These are phyloP conservation scores for Caligus rogercresseyi DNA, from an alignment of 1,140 invertebrate genomes.

Conservation along the genomic window DNA sequence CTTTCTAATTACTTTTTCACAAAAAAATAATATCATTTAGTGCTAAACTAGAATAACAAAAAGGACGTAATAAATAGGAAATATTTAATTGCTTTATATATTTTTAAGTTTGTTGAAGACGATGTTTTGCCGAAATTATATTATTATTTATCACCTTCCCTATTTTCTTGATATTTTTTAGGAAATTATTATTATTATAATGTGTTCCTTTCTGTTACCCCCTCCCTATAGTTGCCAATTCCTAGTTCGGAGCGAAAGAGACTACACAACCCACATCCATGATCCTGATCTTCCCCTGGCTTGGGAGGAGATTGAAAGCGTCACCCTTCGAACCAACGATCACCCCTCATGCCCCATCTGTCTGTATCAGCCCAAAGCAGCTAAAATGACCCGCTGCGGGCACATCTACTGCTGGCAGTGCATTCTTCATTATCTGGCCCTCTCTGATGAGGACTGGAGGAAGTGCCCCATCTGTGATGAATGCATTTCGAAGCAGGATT, in stretches of 20 bases:
- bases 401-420: constrained; percentile 93
- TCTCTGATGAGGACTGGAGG: constrained; percentile 54
- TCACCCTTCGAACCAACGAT: constrained; percentile 38
- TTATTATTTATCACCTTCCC: no score
- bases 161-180: constrained; percentile 29
- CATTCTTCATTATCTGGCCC: constrained; percentile 70
- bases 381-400: constrained; percentile 80
- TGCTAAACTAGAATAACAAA: no score
- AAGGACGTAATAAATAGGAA: no score
- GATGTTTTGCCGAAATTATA: no score
- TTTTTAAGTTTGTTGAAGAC: no score
- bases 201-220: no score
- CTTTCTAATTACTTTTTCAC: no score
- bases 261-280: constrained; percentile 51
- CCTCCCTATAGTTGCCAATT: constrained; percentile 93
- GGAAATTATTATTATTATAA: no score
- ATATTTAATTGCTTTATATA: no score
- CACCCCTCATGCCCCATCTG: constrained; percentile 46
- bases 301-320: constrained; percentile 78
- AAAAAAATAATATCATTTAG: no score
- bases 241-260: constrained; percentile 57
- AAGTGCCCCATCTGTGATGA: constrained; percentile 76
- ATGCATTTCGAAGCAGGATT: constrained; percentile 49
- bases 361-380: constrained; percentile 56
- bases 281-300: constrained; percentile 75